Percentiles rank a stretch among this genome's conserved stretches.
Conservation (phyloP, 2,888 invertebrate species). For the Kryphioiulus occultus region DNA sequence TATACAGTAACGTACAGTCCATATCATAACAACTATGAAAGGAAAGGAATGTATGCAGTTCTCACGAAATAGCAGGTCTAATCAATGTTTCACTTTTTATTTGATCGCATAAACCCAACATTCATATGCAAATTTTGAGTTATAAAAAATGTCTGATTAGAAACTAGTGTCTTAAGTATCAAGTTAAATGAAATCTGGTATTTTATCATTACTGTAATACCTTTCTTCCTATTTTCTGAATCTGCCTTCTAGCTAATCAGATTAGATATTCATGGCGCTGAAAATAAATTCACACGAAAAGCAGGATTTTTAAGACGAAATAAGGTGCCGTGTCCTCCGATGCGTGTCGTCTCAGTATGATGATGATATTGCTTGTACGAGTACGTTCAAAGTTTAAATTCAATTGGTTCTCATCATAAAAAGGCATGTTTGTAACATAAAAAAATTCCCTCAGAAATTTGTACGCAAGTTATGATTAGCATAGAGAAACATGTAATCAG, state of each 20-base stretch:
- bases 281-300: constrained; percentile 18
- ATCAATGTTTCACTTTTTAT: too few species aligned
- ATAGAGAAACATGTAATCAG: neutral
- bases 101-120: too few species aligned
- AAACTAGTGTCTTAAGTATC: neutral
- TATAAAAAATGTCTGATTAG: neutral
- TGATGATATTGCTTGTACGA: neutral
- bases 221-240: neutral
- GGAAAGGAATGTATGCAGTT: neutral
- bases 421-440: neutral
- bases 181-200: neutral
- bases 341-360: neutral
- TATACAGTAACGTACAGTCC: too few species aligned
- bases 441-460: neutral
- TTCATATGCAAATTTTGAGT: neutral
- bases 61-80: neutral
- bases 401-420: neutral
- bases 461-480: neutral
- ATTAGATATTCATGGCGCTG: neutral
- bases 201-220: neutral
- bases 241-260: neutral
- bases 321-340: neutral
- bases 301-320: neutral
- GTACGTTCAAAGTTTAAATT: neutral
- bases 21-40: neutral